A percentile compares a stretch with the other conserved stretches of the same genome.
phyloP scores from a whole-genome alignment of 2,888 invertebrate species.

The Tortricodes alternella region DNA sequence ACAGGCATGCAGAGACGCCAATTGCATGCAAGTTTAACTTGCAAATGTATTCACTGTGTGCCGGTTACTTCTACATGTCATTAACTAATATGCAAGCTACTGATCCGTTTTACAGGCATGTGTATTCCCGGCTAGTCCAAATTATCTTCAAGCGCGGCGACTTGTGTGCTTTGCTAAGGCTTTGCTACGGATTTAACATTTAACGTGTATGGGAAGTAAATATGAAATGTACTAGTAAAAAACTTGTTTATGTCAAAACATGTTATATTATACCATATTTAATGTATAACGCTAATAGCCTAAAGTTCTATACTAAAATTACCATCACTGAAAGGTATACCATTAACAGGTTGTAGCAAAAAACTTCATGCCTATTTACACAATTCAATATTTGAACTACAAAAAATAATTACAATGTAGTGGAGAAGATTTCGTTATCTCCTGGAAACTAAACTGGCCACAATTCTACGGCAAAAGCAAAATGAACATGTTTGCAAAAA shows the following conservation, averaged over 20 bases:
- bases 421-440: slow-evolving; percentile 3
- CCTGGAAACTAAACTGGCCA: background rate
- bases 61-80: no score
- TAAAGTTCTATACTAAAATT: slow-evolving; percentile 35
- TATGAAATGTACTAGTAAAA: slow-evolving; percentile 37
- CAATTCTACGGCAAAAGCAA: slow-evolving; percentile 14
- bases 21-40: no score
- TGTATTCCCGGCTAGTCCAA: no score
- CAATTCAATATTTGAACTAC: slow-evolving; percentile 10
- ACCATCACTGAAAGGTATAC: slow-evolving; percentile 18
- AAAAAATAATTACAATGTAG: slow-evolving; percentile 1
- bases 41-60: no score
- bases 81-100: no score
- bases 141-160: no score
- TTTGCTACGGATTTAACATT: background rate
- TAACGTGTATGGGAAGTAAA: slow-evolving; percentile 1
- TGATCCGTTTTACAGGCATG: no score
- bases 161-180: no score
- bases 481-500: slow-evolving; percentile 34
- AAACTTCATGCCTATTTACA: slow-evolving; percentile 24
- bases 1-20: no score
- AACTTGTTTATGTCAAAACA: slow-evolving; percentile 38
- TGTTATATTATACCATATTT: slow-evolving; percentile 43
- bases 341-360: slow-evolving; percentile 21
- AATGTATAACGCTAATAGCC: slow-evolving; percentile 35